Evolutionary conservation across 2,888 invertebrate genomes (phyloP).

Genomic region (Stomorhina lunata): DNA sequence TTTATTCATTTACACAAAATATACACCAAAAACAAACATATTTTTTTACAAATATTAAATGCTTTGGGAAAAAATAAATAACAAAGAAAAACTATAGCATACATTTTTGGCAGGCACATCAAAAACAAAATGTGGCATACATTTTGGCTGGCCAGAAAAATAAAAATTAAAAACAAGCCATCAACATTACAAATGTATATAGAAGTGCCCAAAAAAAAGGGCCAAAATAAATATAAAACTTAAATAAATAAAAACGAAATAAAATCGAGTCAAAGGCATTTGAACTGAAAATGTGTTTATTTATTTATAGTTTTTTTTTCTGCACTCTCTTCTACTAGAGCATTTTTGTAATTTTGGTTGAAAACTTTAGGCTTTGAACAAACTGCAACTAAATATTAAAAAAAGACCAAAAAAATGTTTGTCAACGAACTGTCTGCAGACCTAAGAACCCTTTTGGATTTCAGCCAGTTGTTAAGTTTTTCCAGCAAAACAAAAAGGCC

Average conservation of each 20-base stretch:
- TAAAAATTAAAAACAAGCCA: conserved; percentile 45
- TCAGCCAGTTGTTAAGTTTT: conserved; percentile 41
- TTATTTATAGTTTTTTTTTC: conserved; percentile 35
- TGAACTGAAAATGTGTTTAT: conserved; percentile 61
- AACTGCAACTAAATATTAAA: conserved; percentile 22
- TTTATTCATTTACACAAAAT: conserved; percentile 10
- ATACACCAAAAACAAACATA: not conserved
- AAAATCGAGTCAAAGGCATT: conserved; percentile 60
- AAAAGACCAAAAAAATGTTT: conserved; percentile 33
- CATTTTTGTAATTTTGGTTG: conserved; percentile 42
- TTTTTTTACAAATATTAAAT: not conserved
- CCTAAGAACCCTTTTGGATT: conserved; percentile 59
- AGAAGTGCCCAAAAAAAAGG: too few relatives aligned
- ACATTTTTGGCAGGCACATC: conserved; percentile 53
- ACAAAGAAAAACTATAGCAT: conserved; percentile 28
- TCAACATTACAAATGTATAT: conserved; percentile 12
- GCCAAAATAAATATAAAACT: conserved; percentile 50
- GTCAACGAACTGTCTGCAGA: conserved; percentile 60
- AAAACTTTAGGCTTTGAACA: conserved; percentile 11
- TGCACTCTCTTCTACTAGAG: not conserved
- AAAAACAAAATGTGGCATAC: conserved; percentile 64
- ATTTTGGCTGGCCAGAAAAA: conserved; percentile 60
- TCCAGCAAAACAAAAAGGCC: not conserved
- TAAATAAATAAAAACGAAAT: conserved; percentile 60
- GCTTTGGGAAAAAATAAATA: not conserved